Evolutionary conservation across 37 sponge, comb jelly and placozoan genomes (phyloP).

Genomic region (Hexactinellida sp.): DNA sequence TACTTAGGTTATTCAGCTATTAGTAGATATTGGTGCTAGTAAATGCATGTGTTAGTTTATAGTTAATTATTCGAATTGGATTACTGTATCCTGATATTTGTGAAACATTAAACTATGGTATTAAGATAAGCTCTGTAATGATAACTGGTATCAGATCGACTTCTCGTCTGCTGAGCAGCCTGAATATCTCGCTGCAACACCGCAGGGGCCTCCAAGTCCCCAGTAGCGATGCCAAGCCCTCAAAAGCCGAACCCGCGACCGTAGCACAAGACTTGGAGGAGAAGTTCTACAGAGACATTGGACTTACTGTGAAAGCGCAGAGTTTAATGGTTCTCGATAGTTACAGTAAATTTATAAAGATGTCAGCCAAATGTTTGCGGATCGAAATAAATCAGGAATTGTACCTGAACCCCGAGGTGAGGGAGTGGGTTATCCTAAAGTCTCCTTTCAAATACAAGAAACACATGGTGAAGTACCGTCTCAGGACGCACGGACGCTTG

Average conservation of each 20-base stretch:
- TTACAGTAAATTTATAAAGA: conserved; percentile 56
- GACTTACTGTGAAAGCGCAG: conserved; percentile 52
- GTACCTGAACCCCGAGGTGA: background rate
- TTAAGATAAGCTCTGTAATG: too few relatives aligned
- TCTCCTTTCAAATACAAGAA: conserved; percentile 85
- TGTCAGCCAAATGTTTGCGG: conserved; percentile 49
- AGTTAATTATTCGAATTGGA: too few relatives aligned
- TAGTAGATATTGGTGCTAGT: background rate
- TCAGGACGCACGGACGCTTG: conserved; percentile 57
- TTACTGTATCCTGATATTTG: too few relatives aligned
- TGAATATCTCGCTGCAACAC: background rate
- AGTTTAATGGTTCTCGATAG: conserved; percentile 71
- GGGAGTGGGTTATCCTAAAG: conserved; percentile 40
- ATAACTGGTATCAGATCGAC: background rate
- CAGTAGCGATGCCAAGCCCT: background rate
- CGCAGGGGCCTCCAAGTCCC: background rate
- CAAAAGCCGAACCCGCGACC: background rate
- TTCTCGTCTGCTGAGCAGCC: background rate
- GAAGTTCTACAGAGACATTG: background rate
- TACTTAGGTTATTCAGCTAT: background rate
- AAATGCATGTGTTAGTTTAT: too few relatives aligned
- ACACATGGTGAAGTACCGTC: conserved; percentile 79
- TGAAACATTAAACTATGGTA: too few relatives aligned
- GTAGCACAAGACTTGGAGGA: background rate
- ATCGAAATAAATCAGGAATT: conserved; percentile 32